These are phyloP conservation scores for Mellivora capensis DNA, from an alignment of 2,113 vertebrate genomes.

Conservation along the genomic window DNA sequence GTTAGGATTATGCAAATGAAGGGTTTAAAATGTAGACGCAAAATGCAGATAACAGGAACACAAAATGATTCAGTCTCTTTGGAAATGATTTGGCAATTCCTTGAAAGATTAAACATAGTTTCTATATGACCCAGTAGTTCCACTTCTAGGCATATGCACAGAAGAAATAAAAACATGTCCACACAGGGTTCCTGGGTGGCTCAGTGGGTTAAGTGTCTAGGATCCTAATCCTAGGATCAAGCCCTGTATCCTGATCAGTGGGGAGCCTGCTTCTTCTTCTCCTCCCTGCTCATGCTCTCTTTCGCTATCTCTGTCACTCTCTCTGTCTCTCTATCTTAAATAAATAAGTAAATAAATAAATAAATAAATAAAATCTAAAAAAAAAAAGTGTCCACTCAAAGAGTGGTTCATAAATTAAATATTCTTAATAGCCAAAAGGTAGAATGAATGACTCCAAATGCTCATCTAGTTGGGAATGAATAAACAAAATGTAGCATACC, in stretches of 20 bases:
- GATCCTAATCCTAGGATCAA: background rate
- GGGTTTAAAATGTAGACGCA: background rate
- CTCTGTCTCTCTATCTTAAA: too few relatives aligned
- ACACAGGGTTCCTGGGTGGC: background rate
- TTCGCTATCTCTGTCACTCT: too few relatives aligned
- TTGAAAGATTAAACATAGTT: background rate
- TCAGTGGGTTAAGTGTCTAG: background rate
- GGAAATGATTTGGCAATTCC: background rate
- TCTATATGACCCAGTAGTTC: background rate
- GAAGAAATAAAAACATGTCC: background rate
- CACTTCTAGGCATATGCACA: background rate
- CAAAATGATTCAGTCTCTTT: background rate
- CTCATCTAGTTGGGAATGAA: background rate
- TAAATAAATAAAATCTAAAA: background rate
- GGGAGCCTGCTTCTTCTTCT: background rate
- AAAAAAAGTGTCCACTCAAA: background rate
- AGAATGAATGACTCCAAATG: background rate
- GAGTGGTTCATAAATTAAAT: background rate
- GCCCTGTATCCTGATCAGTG: background rate
- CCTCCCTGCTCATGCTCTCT: background rate
- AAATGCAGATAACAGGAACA: background rate
- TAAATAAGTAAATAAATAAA: background rate
- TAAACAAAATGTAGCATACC: background rate
- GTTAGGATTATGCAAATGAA: conserved; percentile 29
- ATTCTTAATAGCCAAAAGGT: background rate